phyloP scores from a whole-genome alignment of 2,888 invertebrate genomes.

The Tiphia femorata region DNA sequence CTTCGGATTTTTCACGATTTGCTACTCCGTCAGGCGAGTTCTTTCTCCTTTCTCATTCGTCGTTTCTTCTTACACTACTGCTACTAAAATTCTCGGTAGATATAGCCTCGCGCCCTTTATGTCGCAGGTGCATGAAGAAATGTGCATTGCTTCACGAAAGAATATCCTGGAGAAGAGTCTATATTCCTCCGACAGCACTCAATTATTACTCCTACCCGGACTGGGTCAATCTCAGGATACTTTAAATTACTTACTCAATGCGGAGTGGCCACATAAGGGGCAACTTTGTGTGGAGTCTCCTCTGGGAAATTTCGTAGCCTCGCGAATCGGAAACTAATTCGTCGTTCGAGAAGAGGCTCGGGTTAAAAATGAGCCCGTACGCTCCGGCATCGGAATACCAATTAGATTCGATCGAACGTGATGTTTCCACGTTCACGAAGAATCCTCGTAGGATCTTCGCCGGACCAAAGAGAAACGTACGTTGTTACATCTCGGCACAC shows the following conservation, averaged over 20 bases:
- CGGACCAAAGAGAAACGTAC: no score
- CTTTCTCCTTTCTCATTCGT: no score
- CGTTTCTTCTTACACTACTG: no score
- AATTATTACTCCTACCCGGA: slow-evolving; percentile 45
- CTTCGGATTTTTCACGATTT: no score
- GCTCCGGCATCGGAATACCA: no score
- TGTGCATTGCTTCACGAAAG: neutral
- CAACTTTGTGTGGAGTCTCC: slow-evolving; percentile 31
- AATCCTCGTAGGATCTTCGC: no score
- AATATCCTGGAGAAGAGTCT: slow-evolving; percentile 16
- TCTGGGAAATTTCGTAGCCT: slow-evolving; percentile 46
- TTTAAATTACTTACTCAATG: slow-evolving; percentile 51
- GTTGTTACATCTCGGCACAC: no score
- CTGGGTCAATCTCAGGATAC: slow-evolving; percentile 47
- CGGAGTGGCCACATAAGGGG: slow-evolving; percentile 21
- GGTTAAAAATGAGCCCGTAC: neutral
- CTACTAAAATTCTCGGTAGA: no score
- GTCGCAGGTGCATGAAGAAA: slow-evolving; percentile 42
- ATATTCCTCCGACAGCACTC: slow-evolving; percentile 31
- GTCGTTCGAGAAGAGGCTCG: slow-evolving; percentile 24
- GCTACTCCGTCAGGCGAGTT: no score
- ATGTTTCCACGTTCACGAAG: neutral
- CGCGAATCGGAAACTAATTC: slow-evolving; percentile 51
- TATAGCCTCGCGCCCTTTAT: no score
- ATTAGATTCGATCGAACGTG: neutral